Base-by-base conservation (phyloP, 1,140 invertebrate species). In the Drosophila carrolli region DNA sequence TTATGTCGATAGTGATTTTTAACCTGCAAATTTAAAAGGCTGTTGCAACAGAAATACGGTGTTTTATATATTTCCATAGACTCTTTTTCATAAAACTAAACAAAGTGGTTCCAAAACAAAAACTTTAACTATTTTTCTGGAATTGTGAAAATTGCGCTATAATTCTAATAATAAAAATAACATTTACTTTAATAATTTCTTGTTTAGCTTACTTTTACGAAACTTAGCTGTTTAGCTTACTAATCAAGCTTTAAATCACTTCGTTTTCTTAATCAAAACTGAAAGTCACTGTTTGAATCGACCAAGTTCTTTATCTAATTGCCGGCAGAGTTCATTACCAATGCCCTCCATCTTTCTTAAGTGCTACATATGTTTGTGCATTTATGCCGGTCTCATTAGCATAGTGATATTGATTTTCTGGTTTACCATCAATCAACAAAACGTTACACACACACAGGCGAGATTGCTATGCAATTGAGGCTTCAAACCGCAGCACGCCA, bases 341-440 rank as follows among this genome's bases (percentile, higher is more conserved):
- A 67, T 58, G 77, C 70, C 73, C 56, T 53, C 16, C 74, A 70
- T 62, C 65, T 62, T 57, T 51, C 27, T 40, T 38, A 29, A 58
- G 59, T 16, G 6, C 14, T 14, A 41, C 53, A 44, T 43, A 46
- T 56, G 60, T 23, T 44, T 67, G 62, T 41, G 46, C 74, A 78
- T 57, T 62, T 78, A 72, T 76, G 70, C 62, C 46, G 73, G 75
- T 77, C 84, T 89, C 84, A 89, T 89, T 89, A 89, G 84, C 84
- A 84, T 84, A 81, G 77, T 84, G 85, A 89, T 89, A 89, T 89
- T 89, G 84, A 89, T 89, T 89, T 89, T 84, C 85, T 59, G 85
- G 84, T 81, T 89, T 84, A 89, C 84, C 84, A 89, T 89, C 84
- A 89, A 89, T 89, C 84, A 89, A 89, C 84, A 89, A 83, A 88